Percentiles rank a stretch among this genome's conserved stretches.
Conservation (phyloP, 2,797 vertebrate species). For the Phalanger gymnotis region DNA sequence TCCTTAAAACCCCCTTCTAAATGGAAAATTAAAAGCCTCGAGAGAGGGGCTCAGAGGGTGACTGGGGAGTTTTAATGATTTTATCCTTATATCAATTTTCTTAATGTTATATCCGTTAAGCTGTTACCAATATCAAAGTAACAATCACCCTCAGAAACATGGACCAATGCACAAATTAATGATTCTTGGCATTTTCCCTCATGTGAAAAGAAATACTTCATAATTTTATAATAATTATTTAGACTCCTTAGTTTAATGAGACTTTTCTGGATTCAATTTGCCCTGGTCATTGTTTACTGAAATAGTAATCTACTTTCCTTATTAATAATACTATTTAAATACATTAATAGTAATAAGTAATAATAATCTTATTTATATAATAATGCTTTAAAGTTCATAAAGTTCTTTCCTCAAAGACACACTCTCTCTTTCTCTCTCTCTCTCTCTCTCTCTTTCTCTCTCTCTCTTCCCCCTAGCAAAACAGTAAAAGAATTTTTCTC, state of each 20-base stretch:
- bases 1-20: constrained; percentile 80
- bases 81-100: constrained; percentile 73
- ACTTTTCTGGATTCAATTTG: constrained; percentile 36
- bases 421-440: no score
- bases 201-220: constrained; percentile 50
- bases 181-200: constrained; percentile 41
- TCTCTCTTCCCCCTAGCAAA: not conserved
- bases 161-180: constrained; percentile 42
- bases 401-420: not conserved
- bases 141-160: constrained; percentile 63
- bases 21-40: constrained; percentile 81
- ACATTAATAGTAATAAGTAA: not conserved
- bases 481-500: constrained; percentile 40
- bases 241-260: constrained; percentile 38
- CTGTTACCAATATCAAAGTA: constrained; percentile 70
- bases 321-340: constrained; percentile 40
- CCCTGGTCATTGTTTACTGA: constrained; percentile 21
- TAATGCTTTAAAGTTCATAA: not conserved
- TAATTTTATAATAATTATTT: constrained; percentile 25
- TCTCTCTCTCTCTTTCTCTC: no score
- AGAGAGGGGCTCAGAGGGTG: constrained; percentile 74
- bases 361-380: not conserved
- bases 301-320: constrained; percentile 1
- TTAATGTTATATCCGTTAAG: constrained; percentile 57
- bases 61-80: constrained; percentile 77